These are phyloP conservation scores for Rana temporaria DNA, from an alignment of 2,113 vertebrate genomes.

Conservation along the genomic window DNA sequence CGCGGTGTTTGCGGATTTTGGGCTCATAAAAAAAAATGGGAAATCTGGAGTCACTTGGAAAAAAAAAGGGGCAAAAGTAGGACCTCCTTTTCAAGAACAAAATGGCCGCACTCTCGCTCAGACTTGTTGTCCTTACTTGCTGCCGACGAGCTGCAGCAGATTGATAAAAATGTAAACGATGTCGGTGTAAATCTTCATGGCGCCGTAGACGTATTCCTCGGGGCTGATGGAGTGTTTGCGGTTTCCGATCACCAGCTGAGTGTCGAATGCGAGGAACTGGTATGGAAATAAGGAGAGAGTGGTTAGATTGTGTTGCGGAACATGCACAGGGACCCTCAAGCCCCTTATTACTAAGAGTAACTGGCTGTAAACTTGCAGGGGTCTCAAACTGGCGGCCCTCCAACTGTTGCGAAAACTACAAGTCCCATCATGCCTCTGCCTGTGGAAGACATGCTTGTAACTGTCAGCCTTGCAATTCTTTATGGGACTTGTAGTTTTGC, in stretches of 20 bases:
- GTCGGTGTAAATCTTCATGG: slow-evolving; percentile 90
- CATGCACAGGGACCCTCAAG: too few relatives aligned
- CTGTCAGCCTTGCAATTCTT: too few relatives aligned
- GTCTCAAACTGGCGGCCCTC: too few relatives aligned
- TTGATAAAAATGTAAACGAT: slow-evolving; percentile 93
- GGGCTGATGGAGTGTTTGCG: slow-evolving; percentile 86
- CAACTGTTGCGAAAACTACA: too few relatives aligned
- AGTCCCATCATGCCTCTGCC: too few relatives aligned
- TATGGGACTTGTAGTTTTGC: too few relatives aligned
- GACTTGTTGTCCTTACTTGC: slow-evolving; percentile 50
- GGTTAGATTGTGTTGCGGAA: too few relatives aligned
- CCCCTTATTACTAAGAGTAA: too few relatives aligned
- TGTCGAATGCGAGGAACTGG: slow-evolving; percentile 94
- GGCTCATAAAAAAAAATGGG: neutral
- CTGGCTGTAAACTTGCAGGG: too few relatives aligned
- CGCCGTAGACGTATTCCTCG: slow-evolving; percentile 91
- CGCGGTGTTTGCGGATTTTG: neutral
- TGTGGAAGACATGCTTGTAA: too few relatives aligned
- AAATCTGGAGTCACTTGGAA: neutral
- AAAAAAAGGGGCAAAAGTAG: too few relatives aligned
- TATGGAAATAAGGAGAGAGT: neutral
- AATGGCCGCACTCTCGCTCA: neutral
- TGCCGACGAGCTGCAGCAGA: slow-evolving; percentile 85
- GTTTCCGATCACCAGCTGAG: slow-evolving; percentile 93
- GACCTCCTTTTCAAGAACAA: too few relatives aligned